Evolutionary conservation across 1,140 invertebrate species (phyloP).

Genomic region (Macrosteles quadrilineatus): DNA sequence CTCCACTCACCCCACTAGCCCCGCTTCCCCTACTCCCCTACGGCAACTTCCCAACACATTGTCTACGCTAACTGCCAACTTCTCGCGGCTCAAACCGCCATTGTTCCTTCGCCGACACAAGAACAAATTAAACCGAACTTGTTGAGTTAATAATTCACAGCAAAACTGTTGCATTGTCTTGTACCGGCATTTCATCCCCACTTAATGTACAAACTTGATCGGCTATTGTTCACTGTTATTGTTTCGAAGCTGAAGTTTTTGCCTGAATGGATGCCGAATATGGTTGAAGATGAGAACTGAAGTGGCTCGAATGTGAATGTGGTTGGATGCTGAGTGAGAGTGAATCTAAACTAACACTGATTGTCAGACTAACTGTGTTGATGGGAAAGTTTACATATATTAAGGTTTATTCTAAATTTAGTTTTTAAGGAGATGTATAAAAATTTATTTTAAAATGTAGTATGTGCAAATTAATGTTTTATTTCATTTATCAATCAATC

Average conservation of each 20-base stretch:
- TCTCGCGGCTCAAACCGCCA: constrained; percentile 1
- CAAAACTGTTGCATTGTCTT: constrained; percentile 25
- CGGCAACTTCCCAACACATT: constrained; percentile 17
- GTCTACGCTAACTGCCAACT: constrained; percentile 15
- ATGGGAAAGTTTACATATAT: too few species aligned
- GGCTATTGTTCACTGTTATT: constrained; percentile 9
- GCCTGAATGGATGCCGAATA: too few species aligned
- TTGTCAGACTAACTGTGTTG: too few species aligned
- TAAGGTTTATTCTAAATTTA: too few species aligned
- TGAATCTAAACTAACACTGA: too few species aligned
- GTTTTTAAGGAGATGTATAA: too few species aligned
- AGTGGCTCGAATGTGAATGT: too few species aligned
- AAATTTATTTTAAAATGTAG: too few species aligned
- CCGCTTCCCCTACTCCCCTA: background rate
- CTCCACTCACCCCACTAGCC: background rate
- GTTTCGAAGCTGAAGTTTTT: background rate
- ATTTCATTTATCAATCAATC: too few species aligned
- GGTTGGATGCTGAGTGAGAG: too few species aligned
- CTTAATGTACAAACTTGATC: constrained; percentile 7
- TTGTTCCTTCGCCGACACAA: constrained; percentile 4
- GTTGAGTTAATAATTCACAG: constrained; percentile 23
- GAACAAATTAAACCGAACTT: constrained; percentile 26
- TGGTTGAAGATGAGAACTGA: too few species aligned
- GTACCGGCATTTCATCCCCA: constrained; percentile 4
- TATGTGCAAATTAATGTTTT: too few species aligned